These are phyloP conservation scores for Caprella mutica DNA, from an alignment of 2,888 invertebrate genomes.

Conservation along the genomic window DNA sequence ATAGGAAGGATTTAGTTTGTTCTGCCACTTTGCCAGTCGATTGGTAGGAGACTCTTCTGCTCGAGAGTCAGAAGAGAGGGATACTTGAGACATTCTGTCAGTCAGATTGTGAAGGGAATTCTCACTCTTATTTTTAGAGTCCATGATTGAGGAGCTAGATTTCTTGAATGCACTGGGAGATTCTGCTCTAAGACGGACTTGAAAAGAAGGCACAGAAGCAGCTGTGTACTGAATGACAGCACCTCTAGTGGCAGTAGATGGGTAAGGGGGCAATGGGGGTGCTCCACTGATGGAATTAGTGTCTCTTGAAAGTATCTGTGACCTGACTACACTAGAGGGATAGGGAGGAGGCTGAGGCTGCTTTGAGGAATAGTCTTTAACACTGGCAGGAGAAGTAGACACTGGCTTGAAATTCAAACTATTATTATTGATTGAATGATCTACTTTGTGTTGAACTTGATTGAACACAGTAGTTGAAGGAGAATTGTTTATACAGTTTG, in stretches of 20 bases:
- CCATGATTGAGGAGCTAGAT: constrained; percentile 9
- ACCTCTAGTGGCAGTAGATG: constrained; percentile 20
- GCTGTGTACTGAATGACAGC: neutral
- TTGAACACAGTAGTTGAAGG: no score
- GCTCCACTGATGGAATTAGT: constrained; percentile 13
- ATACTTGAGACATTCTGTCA: neutral
- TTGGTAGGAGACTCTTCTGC: neutral
- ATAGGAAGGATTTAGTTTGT: constrained; percentile 5
- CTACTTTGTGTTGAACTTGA: no score
- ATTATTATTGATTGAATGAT: no score
- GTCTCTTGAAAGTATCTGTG: constrained; percentile 15
- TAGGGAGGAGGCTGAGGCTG: constrained; percentile 31
- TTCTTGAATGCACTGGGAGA: constrained; percentile 6
- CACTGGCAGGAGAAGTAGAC: neutral
- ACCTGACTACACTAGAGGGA: constrained; percentile 26
- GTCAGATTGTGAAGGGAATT: neutral
- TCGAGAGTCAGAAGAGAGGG: neutral
- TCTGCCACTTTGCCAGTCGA: constrained; percentile 4
- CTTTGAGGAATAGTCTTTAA: neutral
- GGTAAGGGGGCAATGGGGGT: constrained; percentile 23
- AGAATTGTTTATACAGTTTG: no score
- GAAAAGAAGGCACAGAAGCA: neutral
- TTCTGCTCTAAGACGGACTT: neutral
- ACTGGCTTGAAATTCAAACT: neutral
- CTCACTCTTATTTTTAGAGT: neutral